Conservation (phyloP, 2,888 invertebrate species). For the Morpho helenor region DNA sequence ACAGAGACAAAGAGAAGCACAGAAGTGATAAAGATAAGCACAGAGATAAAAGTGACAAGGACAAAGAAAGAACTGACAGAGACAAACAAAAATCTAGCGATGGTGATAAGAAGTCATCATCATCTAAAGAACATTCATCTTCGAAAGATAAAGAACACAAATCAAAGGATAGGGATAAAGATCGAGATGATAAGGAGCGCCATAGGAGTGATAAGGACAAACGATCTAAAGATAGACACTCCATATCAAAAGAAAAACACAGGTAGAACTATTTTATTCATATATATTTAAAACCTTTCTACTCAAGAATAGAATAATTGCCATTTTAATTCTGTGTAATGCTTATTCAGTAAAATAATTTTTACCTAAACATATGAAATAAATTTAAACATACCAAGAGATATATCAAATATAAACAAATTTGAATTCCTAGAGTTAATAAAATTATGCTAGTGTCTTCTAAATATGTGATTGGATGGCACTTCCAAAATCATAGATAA, state of each 20-base stretch:
- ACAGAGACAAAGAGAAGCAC: constrained; percentile 38
- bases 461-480: too few species aligned
- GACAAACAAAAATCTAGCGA: constrained; percentile 44
- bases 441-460: too few species aligned
- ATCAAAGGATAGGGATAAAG: constrained; percentile 48
- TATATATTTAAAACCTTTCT: too few species aligned
- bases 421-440: too few species aligned
- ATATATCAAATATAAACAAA: too few species aligned
- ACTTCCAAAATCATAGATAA: too few species aligned
- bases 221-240: constrained; percentile 67
- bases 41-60: constrained; percentile 31
- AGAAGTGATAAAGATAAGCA: constrained; percentile 52
- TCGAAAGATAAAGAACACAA: constrained; percentile 69
- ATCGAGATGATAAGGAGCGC: constrained; percentile 43
- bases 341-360: too few species aligned
- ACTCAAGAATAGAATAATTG: too few species aligned
- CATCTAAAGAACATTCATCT: not conserved
- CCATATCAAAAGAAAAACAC: constrained; percentile 79
- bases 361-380: too few species aligned
- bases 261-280: constrained; percentile 43
- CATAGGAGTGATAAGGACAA: constrained; percentile 59
- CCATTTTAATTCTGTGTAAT: too few species aligned
- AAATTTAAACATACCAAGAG: too few species aligned
- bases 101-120: constrained; percentile 45
- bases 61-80: constrained; percentile 37